Conservation (phyloP, 2,888 invertebrate genomes). For the Lysandra bellargus region DNA sequence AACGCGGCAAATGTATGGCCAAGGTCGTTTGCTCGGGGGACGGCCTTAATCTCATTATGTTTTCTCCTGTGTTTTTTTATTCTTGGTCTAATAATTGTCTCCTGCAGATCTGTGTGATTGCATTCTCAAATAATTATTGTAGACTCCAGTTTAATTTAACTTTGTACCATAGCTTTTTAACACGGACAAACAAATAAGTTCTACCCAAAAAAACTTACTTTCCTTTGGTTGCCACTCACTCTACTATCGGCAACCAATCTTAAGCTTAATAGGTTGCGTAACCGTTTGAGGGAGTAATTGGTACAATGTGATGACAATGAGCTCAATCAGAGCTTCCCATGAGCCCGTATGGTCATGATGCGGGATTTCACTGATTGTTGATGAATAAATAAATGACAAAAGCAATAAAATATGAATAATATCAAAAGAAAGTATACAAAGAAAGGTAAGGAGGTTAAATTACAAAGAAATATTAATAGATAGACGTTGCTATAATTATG, state of each 20-base stretch:
- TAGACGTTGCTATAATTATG: too few relatives aligned
- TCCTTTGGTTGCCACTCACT: background rate
- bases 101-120: too few relatives aligned
- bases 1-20: too few relatives aligned
- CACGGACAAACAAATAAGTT: too few relatives aligned
- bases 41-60: too few relatives aligned
- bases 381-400: background rate
- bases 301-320: conserved; percentile 52
- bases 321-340: conserved; percentile 62
- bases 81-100: too few relatives aligned
- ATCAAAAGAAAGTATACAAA: background rate
- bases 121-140: too few relatives aligned
- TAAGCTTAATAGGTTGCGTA: background rate
- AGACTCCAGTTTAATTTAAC: too few relatives aligned
- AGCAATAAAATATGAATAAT: background rate
- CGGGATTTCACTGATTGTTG: conserved; percentile 31
- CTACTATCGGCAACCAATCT: background rate
- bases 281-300: conserved; percentile 36
- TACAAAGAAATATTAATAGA: background rate
- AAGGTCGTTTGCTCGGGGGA: too few relatives aligned
- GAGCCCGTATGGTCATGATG: conserved; percentile 56
- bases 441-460: background rate
- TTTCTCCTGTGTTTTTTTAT: too few relatives aligned
- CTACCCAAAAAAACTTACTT: background rate
- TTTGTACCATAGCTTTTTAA: too few relatives aligned